Percentiles rank a stretch among this genome's conserved stretches.
Evolutionary conservation across 2,113 vertebrate genomes (phyloP).

Genomic region (Jaculus jaculus): DNA sequence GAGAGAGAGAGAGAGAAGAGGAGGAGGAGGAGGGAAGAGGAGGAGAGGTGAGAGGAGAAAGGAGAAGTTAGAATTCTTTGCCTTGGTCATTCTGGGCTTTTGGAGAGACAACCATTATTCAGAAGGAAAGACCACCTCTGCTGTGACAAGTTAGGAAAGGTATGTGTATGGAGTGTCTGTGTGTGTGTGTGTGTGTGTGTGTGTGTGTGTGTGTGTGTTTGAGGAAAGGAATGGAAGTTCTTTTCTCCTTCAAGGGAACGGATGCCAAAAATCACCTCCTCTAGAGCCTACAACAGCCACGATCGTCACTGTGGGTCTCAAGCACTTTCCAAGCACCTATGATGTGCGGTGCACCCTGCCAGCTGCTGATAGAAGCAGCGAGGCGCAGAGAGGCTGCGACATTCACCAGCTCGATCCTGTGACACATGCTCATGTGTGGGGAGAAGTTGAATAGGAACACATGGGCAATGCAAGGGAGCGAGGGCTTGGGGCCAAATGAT

Average conservation of each 20-base stretch:
- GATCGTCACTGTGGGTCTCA: not conserved
- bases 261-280: not conserved
- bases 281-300: not conserved
- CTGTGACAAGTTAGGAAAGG: not conserved
- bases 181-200: not conserved
- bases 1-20: not conserved
- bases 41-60: not conserved
- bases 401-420: not conserved
- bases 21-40: not conserved
- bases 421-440: not conserved
- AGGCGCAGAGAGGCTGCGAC: not conserved
- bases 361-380: not conserved
- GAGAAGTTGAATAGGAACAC: not conserved
- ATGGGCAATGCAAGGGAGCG: not conserved
- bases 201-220: not conserved
- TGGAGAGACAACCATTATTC: no score
- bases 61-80: not conserved
- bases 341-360: not conserved
- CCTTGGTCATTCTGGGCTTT: not conserved
- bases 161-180: not conserved
- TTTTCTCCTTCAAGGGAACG: not conserved
- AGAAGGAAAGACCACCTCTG: not conserved
- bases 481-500: not conserved
- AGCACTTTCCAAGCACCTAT: not conserved
- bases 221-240: not conserved